A percentile compares a stretch with the other conserved stretches of the same genome.
Evolutionary conservation across 2,888 invertebrate species (phyloP).

Genomic region (Agonopterix alstromeriana): DNA sequence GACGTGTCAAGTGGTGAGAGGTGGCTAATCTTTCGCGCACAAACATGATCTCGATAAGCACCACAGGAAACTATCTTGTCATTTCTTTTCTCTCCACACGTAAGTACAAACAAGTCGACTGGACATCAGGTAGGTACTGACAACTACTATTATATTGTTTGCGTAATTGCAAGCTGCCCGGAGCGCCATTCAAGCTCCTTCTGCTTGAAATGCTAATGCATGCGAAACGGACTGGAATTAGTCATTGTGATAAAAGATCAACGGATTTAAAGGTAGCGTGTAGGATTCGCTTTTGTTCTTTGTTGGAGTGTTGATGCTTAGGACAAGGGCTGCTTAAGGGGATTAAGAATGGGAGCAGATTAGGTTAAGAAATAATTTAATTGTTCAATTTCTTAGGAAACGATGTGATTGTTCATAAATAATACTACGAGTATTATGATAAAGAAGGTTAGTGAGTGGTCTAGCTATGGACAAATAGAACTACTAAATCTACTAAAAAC

Average conservation of each 20-base stretch:
- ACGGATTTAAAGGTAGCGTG: conserved; percentile 14
- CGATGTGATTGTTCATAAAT: no score
- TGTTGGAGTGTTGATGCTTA: no score
- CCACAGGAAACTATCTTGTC: conserved; percentile 19
- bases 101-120: conserved; percentile 43
- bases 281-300: conserved; percentile 5
- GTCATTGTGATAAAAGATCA: conserved; percentile 34
- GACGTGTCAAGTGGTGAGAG: no score
- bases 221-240: conserved; percentile 44
- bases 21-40: no score
- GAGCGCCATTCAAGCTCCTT: conserved; percentile 34
- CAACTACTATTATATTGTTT: conserved; percentile 65
- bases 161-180: conserved; percentile 54
- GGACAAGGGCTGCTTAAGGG: no score
- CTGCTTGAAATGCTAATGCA: conserved; percentile 54
- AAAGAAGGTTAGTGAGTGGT: no score
- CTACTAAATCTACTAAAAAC: no score
- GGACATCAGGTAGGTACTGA: conserved; percentile 39
- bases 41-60: neutral
- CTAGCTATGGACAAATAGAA: no score
- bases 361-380: no score
- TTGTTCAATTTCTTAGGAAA: no score
- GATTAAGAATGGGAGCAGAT: no score
- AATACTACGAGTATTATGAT: no score
- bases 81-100: conserved; percentile 47